phyloP scores from a whole-genome alignment of 2,888 invertebrate genomes.

The Thysanoteuthis rhombus region DNA sequence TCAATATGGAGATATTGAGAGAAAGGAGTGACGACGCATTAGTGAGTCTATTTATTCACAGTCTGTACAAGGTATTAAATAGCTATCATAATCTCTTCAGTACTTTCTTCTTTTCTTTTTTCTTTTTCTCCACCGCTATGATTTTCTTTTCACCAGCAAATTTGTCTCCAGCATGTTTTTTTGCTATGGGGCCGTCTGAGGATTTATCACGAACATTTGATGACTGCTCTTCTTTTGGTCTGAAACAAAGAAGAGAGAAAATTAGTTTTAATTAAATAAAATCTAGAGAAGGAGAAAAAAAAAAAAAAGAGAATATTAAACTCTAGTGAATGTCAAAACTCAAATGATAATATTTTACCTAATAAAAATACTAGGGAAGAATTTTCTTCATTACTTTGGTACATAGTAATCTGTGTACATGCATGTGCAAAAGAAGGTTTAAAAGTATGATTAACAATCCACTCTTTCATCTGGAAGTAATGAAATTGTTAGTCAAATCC shows the following conservation, averaged over 20 bases:
- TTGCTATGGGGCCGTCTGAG: constrained; percentile 79
- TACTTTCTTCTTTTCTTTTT: constrained; percentile 86
- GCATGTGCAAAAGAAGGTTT: no score
- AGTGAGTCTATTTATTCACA: constrained; percentile 31
- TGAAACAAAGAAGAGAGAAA: constrained; percentile 35
- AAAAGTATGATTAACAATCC: no score
- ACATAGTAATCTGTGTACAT: no score
- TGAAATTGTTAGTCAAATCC: no score
- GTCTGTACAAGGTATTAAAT: constrained; percentile 32
- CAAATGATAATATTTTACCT: no score
- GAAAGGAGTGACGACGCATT: background rate
- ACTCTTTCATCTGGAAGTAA: no score
- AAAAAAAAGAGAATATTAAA: no score
- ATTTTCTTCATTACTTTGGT: no score
- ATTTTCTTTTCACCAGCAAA: constrained; percentile 43
- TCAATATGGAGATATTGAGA: background rate
- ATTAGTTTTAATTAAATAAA: no score
- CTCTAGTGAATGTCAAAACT: no score
- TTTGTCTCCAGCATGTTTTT: constrained; percentile 83
- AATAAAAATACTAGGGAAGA: no score
- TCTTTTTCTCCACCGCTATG: constrained; percentile 72
- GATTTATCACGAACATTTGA: constrained; percentile 41
- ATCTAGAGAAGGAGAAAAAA: no score
- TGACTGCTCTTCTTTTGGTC: constrained; percentile 43
- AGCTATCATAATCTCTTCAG: constrained; percentile 82